These are phyloP conservation scores for Tretioscincus oriximinensis DNA, from an alignment of 2,113 vertebrate species.

Conservation along the genomic window DNA sequence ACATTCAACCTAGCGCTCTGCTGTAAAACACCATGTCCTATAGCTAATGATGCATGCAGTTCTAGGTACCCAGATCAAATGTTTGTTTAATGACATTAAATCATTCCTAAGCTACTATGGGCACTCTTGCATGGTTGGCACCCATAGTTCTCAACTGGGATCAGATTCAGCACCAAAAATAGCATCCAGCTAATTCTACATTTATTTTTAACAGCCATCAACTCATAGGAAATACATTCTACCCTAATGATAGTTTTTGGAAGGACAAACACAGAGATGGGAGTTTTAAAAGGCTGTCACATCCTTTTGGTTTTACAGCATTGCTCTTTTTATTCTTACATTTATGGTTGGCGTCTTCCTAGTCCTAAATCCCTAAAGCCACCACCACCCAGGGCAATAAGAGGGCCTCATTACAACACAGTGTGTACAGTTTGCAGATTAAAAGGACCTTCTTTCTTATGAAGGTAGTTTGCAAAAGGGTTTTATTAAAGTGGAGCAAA, in stretches of 20 bases:
- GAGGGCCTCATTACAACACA: constrained; percentile 1
- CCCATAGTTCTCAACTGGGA: too few species aligned
- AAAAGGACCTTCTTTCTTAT: neutral
- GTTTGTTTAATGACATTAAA: neutral
- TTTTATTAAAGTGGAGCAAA: neutral
- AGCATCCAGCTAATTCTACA: neutral
- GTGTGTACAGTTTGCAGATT: constrained; percentile 22
- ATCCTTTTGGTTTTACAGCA: neutral
- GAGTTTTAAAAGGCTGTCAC: constrained; percentile 38
- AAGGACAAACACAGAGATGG: constrained; percentile 51
- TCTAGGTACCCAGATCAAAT: neutral
- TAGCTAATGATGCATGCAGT: neutral
- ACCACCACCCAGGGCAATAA: neutral
- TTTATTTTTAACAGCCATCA: constrained; percentile 39
- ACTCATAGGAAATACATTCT: constrained; percentile 21
- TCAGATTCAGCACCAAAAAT: neutral
- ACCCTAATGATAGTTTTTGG: constrained; percentile 44
- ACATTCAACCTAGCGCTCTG: neutral
- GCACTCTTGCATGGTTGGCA: neutral
- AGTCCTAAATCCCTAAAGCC: neutral
- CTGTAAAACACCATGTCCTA: constrained; percentile 17
- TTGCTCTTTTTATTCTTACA: neutral
- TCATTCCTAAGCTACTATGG: neutral
- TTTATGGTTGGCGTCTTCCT: constrained; percentile 43
- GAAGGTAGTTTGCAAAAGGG: neutral